These are phyloP conservation scores for Mechanitis messenoides DNA, from an alignment of 2,888 invertebrate genomes.

Conservation along the genomic window DNA sequence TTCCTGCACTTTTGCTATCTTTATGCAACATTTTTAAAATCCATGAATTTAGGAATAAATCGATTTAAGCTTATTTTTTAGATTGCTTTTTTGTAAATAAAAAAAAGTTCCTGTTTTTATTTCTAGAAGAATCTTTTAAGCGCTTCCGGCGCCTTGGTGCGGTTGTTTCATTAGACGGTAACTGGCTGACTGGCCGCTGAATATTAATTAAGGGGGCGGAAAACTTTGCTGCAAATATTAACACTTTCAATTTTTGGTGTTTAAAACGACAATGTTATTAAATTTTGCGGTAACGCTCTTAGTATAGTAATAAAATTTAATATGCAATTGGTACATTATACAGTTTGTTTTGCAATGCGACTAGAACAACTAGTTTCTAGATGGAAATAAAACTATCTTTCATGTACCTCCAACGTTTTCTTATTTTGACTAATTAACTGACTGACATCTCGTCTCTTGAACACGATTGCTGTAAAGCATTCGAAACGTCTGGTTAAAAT, in stretches of 20 bases:
- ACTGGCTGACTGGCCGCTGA: conserved; percentile 2
- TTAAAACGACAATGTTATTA: conserved; percentile 1
- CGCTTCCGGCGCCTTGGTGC: conserved; percentile 2
- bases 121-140: background rate
- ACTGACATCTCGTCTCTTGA: too few relatives aligned
- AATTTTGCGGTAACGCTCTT: background rate
- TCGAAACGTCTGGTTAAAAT: too few relatives aligned
- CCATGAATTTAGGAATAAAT: too few relatives aligned
- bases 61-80: too few relatives aligned
- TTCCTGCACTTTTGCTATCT: conserved; percentile 43
- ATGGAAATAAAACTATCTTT: too few relatives aligned
- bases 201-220: conserved; percentile 6
- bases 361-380: too few relatives aligned
- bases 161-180: conserved; percentile 6
- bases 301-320: background rate
- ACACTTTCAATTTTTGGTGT: background rate
- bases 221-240: conserved; percentile 3
- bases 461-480: too few relatives aligned
- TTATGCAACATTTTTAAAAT: conserved; percentile 24
- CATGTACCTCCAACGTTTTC: too few relatives aligned
- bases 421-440: too few relatives aligned
- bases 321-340: too few relatives aligned
- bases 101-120: background rate
- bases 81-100: background rate
- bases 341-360: too few relatives aligned